These are phyloP conservation scores for Thunnus albacares DNA, from an alignment of 2,797 vertebrate genomes.

Conservation along the genomic window DNA sequence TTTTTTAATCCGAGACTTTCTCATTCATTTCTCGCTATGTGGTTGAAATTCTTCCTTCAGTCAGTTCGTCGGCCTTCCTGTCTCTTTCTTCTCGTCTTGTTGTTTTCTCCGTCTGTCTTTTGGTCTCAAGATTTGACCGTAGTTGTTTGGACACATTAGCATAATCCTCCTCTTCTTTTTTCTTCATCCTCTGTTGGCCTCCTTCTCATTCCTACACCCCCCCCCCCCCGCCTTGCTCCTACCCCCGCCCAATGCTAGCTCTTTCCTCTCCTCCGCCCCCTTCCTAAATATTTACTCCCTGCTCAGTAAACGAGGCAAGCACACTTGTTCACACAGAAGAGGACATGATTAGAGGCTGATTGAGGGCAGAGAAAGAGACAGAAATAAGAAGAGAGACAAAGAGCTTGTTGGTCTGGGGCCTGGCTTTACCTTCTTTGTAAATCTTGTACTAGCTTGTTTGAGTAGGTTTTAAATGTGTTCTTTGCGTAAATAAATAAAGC, in stretches of 20 bases:
- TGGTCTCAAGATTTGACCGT: conserved; percentile 40
- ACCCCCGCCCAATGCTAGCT: conserved; percentile 2
- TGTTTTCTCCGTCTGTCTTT: conserved; percentile 17
- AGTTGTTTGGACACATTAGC: conserved; percentile 73
- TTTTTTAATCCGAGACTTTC: conserved; percentile 44
- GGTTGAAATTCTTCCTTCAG: conserved; percentile 40
- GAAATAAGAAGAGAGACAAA: conserved; percentile 47
- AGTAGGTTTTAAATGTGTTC: conserved; percentile 37
- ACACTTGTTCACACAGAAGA: conserved; percentile 71
- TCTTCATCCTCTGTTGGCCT: conserved; percentile 12
- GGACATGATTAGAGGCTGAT: conserved; percentile 62
- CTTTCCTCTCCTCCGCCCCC: conserved; percentile 56
- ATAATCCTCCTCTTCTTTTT: conserved; percentile 69
- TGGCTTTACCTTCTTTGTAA: conserved; percentile 34
- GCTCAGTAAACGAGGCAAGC: conserved; percentile 62
- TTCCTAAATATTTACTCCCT: conserved; percentile 77
- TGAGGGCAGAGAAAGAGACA: conserved; percentile 52
- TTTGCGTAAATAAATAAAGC: conserved; percentile 5
- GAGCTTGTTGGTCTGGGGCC: conserved; percentile 15
- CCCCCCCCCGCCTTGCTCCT: conserved; percentile 4
- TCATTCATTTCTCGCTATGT: conserved; percentile 71
- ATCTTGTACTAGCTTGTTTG: conserved; percentile 28
- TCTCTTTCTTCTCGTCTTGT: conserved; percentile 35
- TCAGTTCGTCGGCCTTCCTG: conserved; percentile 36
- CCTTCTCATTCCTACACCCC: background rate